A percentile compares a stretch with the other conserved stretches of the same genome.
Evolutionary conservation across 2,113 vertebrate species (phyloP).

Genomic region (Clarias gariepinus): DNA sequence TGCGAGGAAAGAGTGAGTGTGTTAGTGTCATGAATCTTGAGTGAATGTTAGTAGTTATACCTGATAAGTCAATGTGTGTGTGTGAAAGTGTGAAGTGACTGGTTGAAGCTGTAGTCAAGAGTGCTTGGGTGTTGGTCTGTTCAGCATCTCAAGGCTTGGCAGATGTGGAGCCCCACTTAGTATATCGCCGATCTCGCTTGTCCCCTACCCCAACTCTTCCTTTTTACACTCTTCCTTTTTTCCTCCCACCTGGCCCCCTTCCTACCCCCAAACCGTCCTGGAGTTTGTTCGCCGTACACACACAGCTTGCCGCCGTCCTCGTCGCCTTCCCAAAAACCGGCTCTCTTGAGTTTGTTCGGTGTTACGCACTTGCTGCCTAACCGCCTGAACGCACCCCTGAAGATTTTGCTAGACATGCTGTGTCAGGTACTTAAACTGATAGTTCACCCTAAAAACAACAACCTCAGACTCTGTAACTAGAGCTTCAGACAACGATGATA

Average conservation of each 20-base stretch:
- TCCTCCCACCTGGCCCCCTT: constrained; percentile 23
- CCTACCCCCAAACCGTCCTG: constrained; percentile 42
- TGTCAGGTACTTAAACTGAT: background rate
- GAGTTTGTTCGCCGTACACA: constrained; percentile 69
- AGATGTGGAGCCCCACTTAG: constrained; percentile 57
- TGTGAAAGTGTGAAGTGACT: background rate
- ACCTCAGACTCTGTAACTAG: background rate
- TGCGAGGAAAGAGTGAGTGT: constrained; percentile 17
- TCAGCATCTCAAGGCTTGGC: constrained; percentile 59
- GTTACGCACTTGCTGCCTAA: constrained; percentile 64
- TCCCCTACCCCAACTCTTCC: constrained; percentile 39
- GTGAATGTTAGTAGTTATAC: background rate
- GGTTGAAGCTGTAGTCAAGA: constrained; percentile 31
- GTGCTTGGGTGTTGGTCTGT: constrained; percentile 41
- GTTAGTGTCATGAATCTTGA: background rate
- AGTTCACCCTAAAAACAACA: background rate
- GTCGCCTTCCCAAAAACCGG: constrained; percentile 58
- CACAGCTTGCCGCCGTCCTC: constrained; percentile 66
- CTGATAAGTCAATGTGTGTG: constrained; percentile 18
- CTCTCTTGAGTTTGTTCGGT: constrained; percentile 56
- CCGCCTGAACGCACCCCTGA: constrained; percentile 58
- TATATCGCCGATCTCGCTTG: constrained; percentile 70
- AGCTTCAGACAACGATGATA: background rate
- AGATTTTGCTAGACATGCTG: constrained; percentile 16
- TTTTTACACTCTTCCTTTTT: constrained; percentile 30